phyloP scores from a whole-genome alignment of 2,888 invertebrate species.

The Drosophila kanekoi region DNA sequence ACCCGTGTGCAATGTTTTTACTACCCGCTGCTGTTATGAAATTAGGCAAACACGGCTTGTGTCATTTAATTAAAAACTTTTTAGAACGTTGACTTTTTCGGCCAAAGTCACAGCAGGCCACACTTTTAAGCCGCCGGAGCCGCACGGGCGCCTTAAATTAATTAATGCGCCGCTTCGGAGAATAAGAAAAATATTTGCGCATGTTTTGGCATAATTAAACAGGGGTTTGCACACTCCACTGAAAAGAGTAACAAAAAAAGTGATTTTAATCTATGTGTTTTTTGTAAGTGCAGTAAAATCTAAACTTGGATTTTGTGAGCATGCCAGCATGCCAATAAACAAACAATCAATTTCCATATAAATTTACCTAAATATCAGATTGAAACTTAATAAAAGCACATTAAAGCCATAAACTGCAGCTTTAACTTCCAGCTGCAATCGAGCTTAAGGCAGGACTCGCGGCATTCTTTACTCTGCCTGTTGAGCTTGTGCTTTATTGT shows the following conservation, averaged over 20 bases:
- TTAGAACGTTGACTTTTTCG: slow-evolving; percentile 58
- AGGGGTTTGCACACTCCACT: slow-evolving; percentile 44
- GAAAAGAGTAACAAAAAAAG: slow-evolving; percentile 13
- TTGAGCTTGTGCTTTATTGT: background rate
- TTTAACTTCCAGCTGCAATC: background rate
- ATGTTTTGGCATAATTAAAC: slow-evolving; percentile 77
- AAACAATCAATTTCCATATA: background rate
- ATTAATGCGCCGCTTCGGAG: slow-evolving; percentile 67
- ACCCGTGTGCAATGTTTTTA: background rate
- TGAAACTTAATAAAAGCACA: background rate
- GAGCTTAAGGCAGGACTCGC: background rate
- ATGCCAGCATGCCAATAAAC: too few relatives aligned
- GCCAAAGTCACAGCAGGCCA: slow-evolving; percentile 61
- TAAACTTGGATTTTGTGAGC: too few relatives aligned
- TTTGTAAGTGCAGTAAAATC: too few relatives aligned
- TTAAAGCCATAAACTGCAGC: background rate
- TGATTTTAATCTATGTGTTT: slow-evolving; percentile 16
- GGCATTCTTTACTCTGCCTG: too few relatives aligned
- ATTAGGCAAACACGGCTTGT: slow-evolving; percentile 65
- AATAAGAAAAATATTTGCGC: slow-evolving; percentile 76
- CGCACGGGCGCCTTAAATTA: slow-evolving; percentile 61
- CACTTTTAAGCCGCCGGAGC: slow-evolving; percentile 57
- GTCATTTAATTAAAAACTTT: slow-evolving; percentile 78
- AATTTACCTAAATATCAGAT: too few relatives aligned
- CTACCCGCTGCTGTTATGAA: slow-evolving; percentile 34